These are phyloP conservation scores for Phocides pigmalion DNA, from an alignment of 1,140 invertebrate species.

Conservation along the genomic window DNA sequence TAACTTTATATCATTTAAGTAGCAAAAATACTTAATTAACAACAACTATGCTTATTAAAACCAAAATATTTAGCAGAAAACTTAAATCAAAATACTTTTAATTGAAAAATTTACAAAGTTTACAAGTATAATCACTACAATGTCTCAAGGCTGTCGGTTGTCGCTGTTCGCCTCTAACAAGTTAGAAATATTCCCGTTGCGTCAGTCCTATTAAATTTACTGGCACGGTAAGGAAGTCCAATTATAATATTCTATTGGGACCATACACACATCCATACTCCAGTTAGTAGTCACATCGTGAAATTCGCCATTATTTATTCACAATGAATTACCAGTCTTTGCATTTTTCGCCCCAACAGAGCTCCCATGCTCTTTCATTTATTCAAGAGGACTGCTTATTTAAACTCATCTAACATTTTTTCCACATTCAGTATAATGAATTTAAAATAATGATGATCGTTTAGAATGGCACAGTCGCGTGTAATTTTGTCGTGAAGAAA, in stretches of 20 bases:
- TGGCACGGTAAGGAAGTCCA: slow-evolving; percentile 5
- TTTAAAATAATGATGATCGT: slow-evolving; percentile 20
- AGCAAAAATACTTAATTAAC: too few species aligned
- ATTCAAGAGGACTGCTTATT: slow-evolving; percentile 49
- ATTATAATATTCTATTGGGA: slow-evolving; percentile 31
- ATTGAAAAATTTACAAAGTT: not conserved
- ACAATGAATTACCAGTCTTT: slow-evolving; percentile 67
- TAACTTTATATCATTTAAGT: too few species aligned
- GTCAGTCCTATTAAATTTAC: slow-evolving; percentile 16
- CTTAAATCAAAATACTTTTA: not conserved
- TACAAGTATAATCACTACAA: slow-evolving; percentile 1
- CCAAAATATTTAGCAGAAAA: not conserved
- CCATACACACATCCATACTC: slow-evolving; percentile 36
- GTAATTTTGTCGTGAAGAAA: slow-evolving; percentile 5
- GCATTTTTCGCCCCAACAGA: slow-evolving; percentile 61
- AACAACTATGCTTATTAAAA: not conserved
- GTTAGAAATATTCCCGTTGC: slow-evolving; percentile 14
- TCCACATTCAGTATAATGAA: slow-evolving; percentile 15
- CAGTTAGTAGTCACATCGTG: slow-evolving; percentile 46
- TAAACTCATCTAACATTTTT: slow-evolving; percentile 17
- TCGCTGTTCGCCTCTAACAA: slow-evolving; percentile 2
- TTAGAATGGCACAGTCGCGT: not conserved
- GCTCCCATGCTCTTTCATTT: slow-evolving; percentile 64
- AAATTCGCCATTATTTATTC: slow-evolving; percentile 76
- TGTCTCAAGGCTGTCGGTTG: not conserved